phyloP scores from a whole-genome alignment of 2,888 invertebrate genomes.

The Xiphydria camelus region DNA sequence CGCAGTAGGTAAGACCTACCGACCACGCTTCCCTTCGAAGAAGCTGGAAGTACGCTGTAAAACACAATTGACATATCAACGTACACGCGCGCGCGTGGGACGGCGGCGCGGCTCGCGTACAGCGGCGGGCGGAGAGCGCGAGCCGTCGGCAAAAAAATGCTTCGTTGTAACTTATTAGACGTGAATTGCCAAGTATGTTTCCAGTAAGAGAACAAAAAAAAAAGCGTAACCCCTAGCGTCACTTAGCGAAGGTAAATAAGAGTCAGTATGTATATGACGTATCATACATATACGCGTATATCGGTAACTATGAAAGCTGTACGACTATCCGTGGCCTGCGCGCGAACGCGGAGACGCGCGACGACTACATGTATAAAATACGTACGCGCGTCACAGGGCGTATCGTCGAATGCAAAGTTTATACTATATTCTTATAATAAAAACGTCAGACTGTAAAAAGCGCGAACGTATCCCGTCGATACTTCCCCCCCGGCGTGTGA shows the following conservation, averaged over 20 bases:
- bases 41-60: conserved; percentile 45
- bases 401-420: conserved; percentile 48
- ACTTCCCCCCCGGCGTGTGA: too few relatives aligned
- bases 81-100: conserved; percentile 21
- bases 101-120: not conserved
- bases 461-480: too few relatives aligned
- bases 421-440: conserved; percentile 59
- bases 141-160: conserved; percentile 33
- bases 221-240: too few relatives aligned
- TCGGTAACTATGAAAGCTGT: conserved; percentile 43
- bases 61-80: conserved; percentile 40
- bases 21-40: conserved; percentile 48
- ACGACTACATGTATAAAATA: conserved; percentile 50
- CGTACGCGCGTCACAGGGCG: conserved; percentile 33
- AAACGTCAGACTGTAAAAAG: conserved; percentile 31
- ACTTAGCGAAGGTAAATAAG: conserved; percentile 1
- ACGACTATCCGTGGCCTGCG: conserved; percentile 54
- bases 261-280: conserved; percentile 25
- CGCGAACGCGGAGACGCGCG: conserved; percentile 41
- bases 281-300: conserved; percentile 39
- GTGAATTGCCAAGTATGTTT: conserved; percentile 57
- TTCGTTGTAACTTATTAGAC: conserved; percentile 57
- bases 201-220: conserved; percentile 39
- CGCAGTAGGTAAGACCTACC: too few relatives aligned
- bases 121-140: conserved; percentile 7